Evolutionary conservation across 2,113 vertebrate species (phyloP).

Genomic region (Sakesphorus luctuosus): DNA sequence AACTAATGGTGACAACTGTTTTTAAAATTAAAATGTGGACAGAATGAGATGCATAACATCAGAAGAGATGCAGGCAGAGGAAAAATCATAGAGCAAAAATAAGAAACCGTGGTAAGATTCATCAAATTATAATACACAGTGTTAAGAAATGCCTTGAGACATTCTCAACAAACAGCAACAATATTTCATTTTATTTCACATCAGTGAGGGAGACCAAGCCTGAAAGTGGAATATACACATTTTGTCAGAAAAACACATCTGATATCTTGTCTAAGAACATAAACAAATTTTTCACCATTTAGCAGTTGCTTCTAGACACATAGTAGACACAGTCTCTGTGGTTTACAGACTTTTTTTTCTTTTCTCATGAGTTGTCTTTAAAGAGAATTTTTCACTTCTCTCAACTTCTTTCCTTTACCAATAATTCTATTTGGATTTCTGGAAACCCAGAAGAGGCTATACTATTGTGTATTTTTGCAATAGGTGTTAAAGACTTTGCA

Average conservation of each 20-base stretch:
- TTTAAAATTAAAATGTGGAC: neutral
- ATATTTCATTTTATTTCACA: constrained; percentile 32
- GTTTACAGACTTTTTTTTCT: neutral
- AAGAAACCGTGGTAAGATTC: neutral
- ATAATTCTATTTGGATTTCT: neutral
- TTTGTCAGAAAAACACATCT: constrained; percentile 12
- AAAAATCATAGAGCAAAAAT: neutral
- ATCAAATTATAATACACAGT: neutral
- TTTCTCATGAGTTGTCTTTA: neutral
- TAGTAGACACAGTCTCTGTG: neutral
- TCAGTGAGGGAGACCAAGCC: neutral
- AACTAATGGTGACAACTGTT: neutral
- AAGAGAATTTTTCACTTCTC: neutral
- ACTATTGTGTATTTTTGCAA: neutral
- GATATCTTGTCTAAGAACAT: neutral
- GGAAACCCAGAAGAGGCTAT: neutral
- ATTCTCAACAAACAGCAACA: neutral
- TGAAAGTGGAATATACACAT: constrained; percentile 1
- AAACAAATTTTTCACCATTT: neutral
- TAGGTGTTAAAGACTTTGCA: neutral
- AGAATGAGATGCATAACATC: neutral
- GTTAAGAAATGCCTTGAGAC: constrained; percentile 9
- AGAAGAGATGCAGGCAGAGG: neutral
- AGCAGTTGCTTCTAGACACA: neutral
- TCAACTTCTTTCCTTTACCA: neutral